These are phyloP conservation scores for Xiphydria camelus DNA, from an alignment of 2,888 invertebrate genomes.

Conservation along the genomic window DNA sequence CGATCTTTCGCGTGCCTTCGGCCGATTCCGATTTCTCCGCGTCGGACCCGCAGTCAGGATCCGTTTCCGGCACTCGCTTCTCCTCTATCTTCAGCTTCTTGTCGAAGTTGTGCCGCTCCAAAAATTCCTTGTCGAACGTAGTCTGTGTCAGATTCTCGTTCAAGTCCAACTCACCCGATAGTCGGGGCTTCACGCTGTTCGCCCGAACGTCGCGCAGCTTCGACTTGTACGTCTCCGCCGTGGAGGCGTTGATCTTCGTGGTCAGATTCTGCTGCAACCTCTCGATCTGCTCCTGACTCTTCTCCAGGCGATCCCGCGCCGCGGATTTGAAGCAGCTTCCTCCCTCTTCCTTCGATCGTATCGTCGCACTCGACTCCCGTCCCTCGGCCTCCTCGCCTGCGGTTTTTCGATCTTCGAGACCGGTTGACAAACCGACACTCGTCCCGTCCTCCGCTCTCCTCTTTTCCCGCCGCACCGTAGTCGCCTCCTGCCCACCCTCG, in stretches of 20 bases:
- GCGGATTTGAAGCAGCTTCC: not conserved
- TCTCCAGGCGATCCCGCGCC: conserved; percentile 35
- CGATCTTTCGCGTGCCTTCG: not conserved
- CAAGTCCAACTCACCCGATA: conserved; percentile 25
- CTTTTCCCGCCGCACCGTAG: not conserved
- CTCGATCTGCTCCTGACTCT: conserved; percentile 41
- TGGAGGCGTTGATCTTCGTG: conserved; percentile 42
- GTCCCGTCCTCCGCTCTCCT: not conserved
- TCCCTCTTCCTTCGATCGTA: not conserved
- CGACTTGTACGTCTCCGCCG: conserved; percentile 40
- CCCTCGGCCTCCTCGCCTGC: not conserved
- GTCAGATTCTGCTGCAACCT: conserved; percentile 40
- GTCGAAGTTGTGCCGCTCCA: conserved; percentile 38
- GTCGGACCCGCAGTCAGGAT: conserved; percentile 33
- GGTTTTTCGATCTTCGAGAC: not conserved
- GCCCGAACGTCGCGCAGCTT: conserved; percentile 28
- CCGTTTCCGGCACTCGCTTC: conserved; percentile 28
- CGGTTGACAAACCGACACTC: not conserved
- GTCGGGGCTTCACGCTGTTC: conserved; percentile 19
- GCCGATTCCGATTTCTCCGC: conserved; percentile 18
- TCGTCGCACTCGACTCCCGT: not conserved
- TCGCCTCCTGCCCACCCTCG: not conserved
- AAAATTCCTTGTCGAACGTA: conserved; percentile 41
- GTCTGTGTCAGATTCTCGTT: conserved; percentile 30
- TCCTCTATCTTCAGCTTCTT: conserved; percentile 41